Evolutionary conservation across 2,797 vertebrate genomes (phyloP).

Genomic region (Danio kyathit): DNA sequence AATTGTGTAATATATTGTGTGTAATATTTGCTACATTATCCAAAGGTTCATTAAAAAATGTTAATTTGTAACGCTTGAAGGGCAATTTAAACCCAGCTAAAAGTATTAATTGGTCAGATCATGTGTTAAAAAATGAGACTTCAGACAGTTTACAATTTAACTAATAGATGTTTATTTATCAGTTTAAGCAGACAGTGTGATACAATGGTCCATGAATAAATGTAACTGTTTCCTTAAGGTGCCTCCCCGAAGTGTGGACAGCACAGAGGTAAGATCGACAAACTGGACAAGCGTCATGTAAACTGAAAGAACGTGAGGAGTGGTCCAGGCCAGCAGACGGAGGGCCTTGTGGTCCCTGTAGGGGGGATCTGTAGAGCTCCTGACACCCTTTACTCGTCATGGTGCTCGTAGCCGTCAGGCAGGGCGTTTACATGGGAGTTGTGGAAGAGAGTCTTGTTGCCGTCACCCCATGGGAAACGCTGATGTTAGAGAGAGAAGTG

Average conservation of each 20-base stretch:
- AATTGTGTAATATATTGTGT: too few species aligned
- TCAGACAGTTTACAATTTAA: slow-evolving; percentile 57
- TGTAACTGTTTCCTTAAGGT: slow-evolving; percentile 63
- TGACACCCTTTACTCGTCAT: slow-evolving; percentile 73
- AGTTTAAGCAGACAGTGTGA: slow-evolving; percentile 66
- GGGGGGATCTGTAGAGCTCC: slow-evolving; percentile 60
- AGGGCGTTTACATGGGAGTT: slow-evolving; percentile 89
- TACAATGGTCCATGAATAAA: slow-evolving; percentile 69
- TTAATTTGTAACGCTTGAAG: too few species aligned
- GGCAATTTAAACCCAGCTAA: too few species aligned
- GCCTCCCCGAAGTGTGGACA: slow-evolving; percentile 55
- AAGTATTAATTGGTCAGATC: too few species aligned
- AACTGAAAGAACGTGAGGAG: slow-evolving; percentile 67
- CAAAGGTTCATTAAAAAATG: too few species aligned
- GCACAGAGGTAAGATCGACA: slow-evolving; percentile 68
- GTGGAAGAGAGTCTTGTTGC: slow-evolving; percentile 90
- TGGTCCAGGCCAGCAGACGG: slow-evolving; percentile 68
- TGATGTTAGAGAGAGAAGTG: slow-evolving; percentile 62
- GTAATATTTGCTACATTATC: too few species aligned
- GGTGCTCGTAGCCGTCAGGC: slow-evolving; percentile 90
- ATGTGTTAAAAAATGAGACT: background rate
- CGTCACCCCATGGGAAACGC: slow-evolving; percentile 97
- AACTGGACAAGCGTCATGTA: slow-evolving; percentile 39
- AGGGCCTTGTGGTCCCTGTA: slow-evolving; percentile 73
- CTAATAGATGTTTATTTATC: slow-evolving; percentile 70